These are phyloP conservation scores for Phyto melanocephala DNA, from an alignment of 2,888 invertebrate genomes.

Conservation along the genomic window DNA sequence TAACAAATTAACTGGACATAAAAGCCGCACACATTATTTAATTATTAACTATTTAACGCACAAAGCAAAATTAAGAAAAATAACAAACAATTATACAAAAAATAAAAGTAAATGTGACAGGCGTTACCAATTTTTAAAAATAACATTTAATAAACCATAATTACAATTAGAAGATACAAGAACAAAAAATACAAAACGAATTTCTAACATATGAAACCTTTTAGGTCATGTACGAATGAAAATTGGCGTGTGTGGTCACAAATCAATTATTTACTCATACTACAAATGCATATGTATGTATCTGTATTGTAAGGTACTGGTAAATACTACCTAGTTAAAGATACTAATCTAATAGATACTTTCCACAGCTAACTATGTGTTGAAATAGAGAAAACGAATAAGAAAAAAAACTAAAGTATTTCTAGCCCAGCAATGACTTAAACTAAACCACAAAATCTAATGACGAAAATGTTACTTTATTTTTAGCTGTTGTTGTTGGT, in stretches of 20 bases:
- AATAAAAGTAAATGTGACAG: constrained; percentile 64
- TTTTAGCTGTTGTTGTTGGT: constrained; percentile 12
- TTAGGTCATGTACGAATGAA: constrained; percentile 32
- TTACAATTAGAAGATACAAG: constrained; percentile 11
- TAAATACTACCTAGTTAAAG: constrained; percentile 17
- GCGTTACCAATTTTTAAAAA: constrained; percentile 67
- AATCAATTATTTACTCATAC: constrained; percentile 50
- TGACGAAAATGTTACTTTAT: constrained; percentile 3
- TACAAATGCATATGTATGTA: background rate
- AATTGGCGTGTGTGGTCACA: constrained; percentile 63
- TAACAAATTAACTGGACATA: constrained; percentile 60
- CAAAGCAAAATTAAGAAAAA: constrained; percentile 5
- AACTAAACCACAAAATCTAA: constrained; percentile 63
- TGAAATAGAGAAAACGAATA: background rate
- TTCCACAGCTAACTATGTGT: constrained; percentile 44
- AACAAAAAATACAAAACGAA: constrained; percentile 1
- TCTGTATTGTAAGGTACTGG: background rate
- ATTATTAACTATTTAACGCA: constrained; percentile 53
- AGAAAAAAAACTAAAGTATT: background rate
- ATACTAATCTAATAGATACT: constrained; percentile 32
- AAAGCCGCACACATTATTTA: constrained; percentile 40
- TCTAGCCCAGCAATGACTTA: constrained; percentile 43
- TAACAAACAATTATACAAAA: background rate
- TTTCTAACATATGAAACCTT: background rate
- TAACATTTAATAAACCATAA: constrained; percentile 61